These are phyloP conservation scores for Trachurus trachurus DNA, from an alignment of 2,797 vertebrate species.

Conservation along the genomic window DNA sequence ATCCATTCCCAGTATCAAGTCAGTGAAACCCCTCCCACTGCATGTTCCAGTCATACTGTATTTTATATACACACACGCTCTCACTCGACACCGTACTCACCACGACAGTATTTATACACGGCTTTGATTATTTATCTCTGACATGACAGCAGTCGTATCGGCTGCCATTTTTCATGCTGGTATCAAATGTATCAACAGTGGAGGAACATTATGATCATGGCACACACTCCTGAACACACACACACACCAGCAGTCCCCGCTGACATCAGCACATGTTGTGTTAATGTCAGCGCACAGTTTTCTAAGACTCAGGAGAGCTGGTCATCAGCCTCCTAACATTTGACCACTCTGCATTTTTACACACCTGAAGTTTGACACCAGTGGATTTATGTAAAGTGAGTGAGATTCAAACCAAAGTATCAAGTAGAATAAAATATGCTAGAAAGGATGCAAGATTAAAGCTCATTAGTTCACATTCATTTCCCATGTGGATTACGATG, in stretches of 20 bases:
- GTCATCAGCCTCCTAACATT: conserved; percentile 16
- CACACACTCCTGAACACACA: conserved; percentile 4
- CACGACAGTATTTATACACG: conserved; percentile 43
- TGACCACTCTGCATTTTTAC: background rate
- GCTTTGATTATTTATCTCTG: conserved; percentile 45
- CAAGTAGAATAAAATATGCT: background rate
- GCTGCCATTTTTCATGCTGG: conserved; percentile 39
- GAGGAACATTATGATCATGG: conserved; percentile 8
- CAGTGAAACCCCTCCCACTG: conserved; percentile 14
- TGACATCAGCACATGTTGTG: conserved; percentile 45
- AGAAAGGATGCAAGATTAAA: background rate
- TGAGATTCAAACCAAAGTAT: conserved; percentile 3
- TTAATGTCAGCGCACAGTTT: conserved; percentile 28
- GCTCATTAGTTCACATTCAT: conserved; percentile 3
- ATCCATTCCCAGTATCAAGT: conserved; percentile 19
- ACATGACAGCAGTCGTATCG: conserved; percentile 37
- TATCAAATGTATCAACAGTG: conserved; percentile 29
- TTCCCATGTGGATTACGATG: background rate
- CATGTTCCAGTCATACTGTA: conserved; percentile 22
- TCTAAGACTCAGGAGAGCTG: conserved; percentile 30
- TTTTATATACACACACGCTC: conserved; percentile 2
- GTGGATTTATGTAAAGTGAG: conserved; percentile 19
- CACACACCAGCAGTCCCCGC: background rate
- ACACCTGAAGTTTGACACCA: conserved; percentile 15
- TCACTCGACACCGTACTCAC: background rate